Percentiles rank a stretch among this genome's conserved stretches.
phyloP scores from a whole-genome alignment of 1,140 invertebrate genomes.

The Drosophila pectinifera region DNA sequence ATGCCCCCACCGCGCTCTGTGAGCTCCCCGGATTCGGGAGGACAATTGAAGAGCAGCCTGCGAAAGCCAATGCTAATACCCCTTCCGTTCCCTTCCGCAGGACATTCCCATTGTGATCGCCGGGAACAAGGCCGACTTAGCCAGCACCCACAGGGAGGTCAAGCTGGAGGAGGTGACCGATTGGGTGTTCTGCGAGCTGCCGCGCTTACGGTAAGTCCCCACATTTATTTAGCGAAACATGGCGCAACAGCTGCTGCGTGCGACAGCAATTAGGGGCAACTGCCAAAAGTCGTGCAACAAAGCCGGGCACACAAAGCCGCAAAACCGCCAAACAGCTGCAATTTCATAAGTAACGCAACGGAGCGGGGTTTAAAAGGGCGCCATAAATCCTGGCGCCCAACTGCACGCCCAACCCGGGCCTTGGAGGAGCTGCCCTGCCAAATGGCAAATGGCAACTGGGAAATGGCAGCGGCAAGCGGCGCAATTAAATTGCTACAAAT shows the following conservation, averaged over 20 bases:
- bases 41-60: conserved; percentile 3
- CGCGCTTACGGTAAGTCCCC: conserved; percentile 87
- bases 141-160: conserved; percentile 88
- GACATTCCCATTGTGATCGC: conserved; percentile 94
- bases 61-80: conserved; percentile 50
- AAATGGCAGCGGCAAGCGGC: conserved; percentile 24
- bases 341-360: conserved; percentile 58
- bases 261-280: conserved; percentile 61
- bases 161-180: conserved; percentile 91
- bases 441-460: conserved; percentile 9
- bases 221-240: conserved; percentile 46
- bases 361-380: conserved; percentile 66
- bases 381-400: conserved; percentile 56
- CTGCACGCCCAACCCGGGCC: neutral
- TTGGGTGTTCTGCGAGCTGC: conserved; percentile 91
- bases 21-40: conserved; percentile 12
- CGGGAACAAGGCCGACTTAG: conserved; percentile 93
- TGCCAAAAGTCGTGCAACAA: conserved; percentile 54
- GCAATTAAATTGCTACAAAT: conserved; percentile 81
- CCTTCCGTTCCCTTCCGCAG: conserved; percentile 80
- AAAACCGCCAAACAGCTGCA: conserved; percentile 55
- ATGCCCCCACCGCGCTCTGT: conserved; percentile 26
- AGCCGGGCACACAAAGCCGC: conserved; percentile 37
- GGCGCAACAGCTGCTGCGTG: conserved; percentile 36
- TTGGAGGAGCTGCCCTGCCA: conserved; percentile 24